Evolutionary conservation across 2,888 invertebrate genomes (phyloP).

Genomic region (Polyommatus iphigenia): DNA sequence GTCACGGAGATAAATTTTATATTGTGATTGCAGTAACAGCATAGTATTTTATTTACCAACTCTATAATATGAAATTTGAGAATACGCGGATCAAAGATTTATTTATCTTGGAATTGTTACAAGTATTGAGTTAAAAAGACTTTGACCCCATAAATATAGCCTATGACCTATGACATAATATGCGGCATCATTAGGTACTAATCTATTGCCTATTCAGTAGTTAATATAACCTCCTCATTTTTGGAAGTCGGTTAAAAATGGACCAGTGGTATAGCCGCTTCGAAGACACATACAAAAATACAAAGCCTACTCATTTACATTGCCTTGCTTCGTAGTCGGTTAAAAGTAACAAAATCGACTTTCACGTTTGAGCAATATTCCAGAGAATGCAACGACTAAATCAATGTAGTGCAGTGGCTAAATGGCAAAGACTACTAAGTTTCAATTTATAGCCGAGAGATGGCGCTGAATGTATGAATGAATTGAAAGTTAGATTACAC

Average conservation of each 20-base stretch:
- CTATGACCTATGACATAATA: too few relatives aligned
- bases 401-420: slow-evolving; percentile 44
- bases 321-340: too few relatives aligned
- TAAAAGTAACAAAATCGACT: too few relatives aligned
- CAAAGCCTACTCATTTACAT: too few relatives aligned
- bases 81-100: not conserved
- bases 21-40: not conserved
- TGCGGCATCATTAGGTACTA: too few relatives aligned
- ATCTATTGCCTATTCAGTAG: too few relatives aligned
- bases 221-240: too few relatives aligned
- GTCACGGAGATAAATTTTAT: slow-evolving; percentile 10
- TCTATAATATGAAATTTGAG: not conserved
- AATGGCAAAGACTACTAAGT: slow-evolving; percentile 71
- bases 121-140: too few relatives aligned
- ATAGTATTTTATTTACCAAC: not conserved
- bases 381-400: slow-evolving; percentile 10
- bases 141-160: too few relatives aligned
- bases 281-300: not conserved
- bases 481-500: slow-evolving; percentile 81
- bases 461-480: slow-evolving; percentile 80
- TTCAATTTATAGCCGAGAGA: slow-evolving; percentile 79
- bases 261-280: not conserved
- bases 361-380: not conserved
- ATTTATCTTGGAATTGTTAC: too few relatives aligned
- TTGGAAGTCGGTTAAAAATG: not conserved